Evolutionary conservation across 2,113 vertebrate species (phyloP).

Genomic region (Gulo gulo): DNA sequence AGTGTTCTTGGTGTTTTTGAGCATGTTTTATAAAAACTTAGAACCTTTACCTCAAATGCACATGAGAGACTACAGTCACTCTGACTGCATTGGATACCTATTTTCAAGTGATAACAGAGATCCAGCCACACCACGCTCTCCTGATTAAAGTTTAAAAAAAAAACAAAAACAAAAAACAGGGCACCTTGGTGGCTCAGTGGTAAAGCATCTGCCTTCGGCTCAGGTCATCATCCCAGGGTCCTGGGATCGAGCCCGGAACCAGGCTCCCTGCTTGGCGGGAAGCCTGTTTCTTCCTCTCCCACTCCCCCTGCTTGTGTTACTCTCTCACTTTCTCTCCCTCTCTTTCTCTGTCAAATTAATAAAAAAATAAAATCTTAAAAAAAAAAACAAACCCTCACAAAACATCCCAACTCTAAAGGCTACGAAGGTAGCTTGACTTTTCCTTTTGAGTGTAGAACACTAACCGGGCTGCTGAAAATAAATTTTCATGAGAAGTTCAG

Average conservation of each 20-base stretch:
- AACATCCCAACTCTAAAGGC: not conserved
- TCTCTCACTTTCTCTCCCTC: no score
- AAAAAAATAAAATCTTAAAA: not conserved
- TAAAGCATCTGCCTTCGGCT: no score
- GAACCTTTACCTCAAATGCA: not conserved
- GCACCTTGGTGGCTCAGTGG: no score
- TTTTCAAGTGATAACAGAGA: not conserved
- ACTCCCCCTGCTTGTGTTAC: no score
- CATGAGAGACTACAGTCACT: not conserved
- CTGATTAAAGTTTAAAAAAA: not conserved
- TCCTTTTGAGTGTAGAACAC: not conserved
- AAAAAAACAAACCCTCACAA: not conserved
- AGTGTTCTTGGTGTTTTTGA: not conserved
- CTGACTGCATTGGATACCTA: not conserved
- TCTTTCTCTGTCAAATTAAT: no score
- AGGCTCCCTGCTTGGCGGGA: no score
- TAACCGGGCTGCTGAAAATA: conserved; percentile 19
- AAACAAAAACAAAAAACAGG: no score
- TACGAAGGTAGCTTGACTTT: not conserved
- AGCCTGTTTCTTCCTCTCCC: no score
- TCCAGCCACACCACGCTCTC: not conserved
- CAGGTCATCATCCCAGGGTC: no score
- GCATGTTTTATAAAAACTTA: not conserved
- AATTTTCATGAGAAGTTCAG: conserved; percentile 47
- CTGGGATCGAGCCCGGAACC: no score